Conservation (phyloP, 2,888 invertebrate genomes). For the Andrena hattorfiana region DNA sequence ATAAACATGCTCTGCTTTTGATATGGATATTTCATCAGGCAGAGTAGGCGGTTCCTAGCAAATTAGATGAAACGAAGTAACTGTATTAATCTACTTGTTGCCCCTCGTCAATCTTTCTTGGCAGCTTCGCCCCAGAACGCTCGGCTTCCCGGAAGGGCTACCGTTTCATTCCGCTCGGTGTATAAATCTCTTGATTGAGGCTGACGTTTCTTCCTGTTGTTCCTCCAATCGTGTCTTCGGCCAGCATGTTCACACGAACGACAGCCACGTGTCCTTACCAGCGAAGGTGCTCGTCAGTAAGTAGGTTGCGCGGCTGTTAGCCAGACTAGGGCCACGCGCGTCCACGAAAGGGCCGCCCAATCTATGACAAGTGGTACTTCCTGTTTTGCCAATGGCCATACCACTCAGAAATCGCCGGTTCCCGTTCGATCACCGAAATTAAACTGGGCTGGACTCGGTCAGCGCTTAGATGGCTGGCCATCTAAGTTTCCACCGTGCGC, state of each 20-base stretch:
- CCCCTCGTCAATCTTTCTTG: not conserved
- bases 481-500: not conserved
- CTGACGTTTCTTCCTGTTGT: conserved; percentile 49
- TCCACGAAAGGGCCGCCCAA: conserved; percentile 74
- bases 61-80: not conserved
- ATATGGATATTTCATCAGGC: not conserved
- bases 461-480: not conserved
- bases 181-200: conserved; percentile 55
- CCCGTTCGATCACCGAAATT: conserved; percentile 2
- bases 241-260: conserved; percentile 50
- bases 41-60: not conserved
- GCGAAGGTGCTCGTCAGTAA: conserved; percentile 55
- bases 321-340: conserved; percentile 56
- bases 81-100: not conserved
- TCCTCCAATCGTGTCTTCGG: conserved; percentile 20
- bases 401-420: conserved; percentile 10
- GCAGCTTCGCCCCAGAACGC: conserved; percentile 3
- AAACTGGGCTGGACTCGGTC: not conserved
- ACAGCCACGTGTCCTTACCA: conserved; percentile 51
- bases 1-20: too few relatives aligned
- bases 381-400: conserved; percentile 74
- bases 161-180: conserved; percentile 23
- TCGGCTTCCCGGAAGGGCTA: conserved; percentile 33
- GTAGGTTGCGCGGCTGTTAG: conserved; percentile 59
- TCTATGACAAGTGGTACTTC: conserved; percentile 82